Evolutionary conservation across 2,113 vertebrate genomes (phyloP), one percentile per base, ranked within the genome.

Genomic region (Colius striatus): DNA sequence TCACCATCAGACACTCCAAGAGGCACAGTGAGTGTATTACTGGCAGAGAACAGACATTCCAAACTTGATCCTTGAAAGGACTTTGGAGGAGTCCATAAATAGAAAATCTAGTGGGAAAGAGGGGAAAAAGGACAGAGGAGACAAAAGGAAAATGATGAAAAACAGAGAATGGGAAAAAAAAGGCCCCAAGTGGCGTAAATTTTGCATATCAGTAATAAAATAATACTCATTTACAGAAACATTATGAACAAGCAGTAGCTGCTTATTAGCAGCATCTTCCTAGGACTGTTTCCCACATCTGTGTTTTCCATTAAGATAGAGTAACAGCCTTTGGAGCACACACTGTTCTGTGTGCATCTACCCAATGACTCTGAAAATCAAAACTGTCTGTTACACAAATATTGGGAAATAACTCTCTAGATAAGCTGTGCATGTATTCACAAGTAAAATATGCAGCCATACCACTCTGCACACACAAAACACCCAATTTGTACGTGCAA

Each of bases 1-100:
- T 2, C 63, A 36, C 27, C 67, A 10, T 60, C 66, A 72, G 41
- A 22, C 26, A 6, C 51, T 32, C 13, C 0, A 34, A 80, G 51
- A 72, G 73, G 67, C 16, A 55, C 48, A 61, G 41, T 0, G 0
- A 41, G 4, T 1, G 0, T 6, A 7, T 10, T 75, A n/a, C 57
- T 89, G 71, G 36, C 50, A 87, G 62, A 75, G 23, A 82, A 2
- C 30, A n/a, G 16, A 3, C 26, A n/a, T 26, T 30, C 74, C 87
- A 65, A 45, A 11, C 50, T 48, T 30, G 30, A 14, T 25, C 21
- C 16, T 57, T 14, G 26, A 68, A 36, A 67, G 4, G 4, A 36
- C 12, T 62, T 76, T 8, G 6, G 53, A 79, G 57, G 26, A 88
- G 60, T 13, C 83, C 60, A 47, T 54, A 65, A 62, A 11, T 41